These are phyloP conservation scores for Asobara japonica DNA, from an alignment of 1,140 invertebrate genomes.

Conservation along the genomic window DNA sequence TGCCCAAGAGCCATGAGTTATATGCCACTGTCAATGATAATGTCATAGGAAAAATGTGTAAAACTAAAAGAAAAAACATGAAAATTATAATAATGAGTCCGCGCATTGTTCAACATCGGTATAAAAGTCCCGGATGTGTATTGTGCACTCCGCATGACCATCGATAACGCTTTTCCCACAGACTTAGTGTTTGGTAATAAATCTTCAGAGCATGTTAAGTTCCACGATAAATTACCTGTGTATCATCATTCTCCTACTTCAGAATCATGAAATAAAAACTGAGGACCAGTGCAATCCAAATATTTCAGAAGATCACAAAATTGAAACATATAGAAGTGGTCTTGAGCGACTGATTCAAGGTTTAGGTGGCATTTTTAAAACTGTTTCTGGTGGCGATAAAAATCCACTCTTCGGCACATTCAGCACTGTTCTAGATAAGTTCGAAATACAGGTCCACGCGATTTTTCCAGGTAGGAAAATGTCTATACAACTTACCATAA, in stretches of 20 bases:
- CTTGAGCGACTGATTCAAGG: background rate
- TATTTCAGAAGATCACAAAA: background rate
- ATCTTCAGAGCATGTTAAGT: background rate
- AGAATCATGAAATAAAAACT: background rate
- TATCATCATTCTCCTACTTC: background rate
- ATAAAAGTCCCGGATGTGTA: background rate
- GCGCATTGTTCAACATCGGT: background rate
- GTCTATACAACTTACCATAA: background rate
- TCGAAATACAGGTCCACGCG: background rate
- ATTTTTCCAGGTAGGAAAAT: slow-evolving; percentile 23
- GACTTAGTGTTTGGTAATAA: background rate
- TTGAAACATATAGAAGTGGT: background rate
- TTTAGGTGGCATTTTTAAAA: background rate
- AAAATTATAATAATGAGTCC: background rate
- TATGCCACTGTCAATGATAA: slow-evolving; percentile 3
- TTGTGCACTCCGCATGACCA: background rate
- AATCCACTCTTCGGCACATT: background rate
- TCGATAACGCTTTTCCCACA: background rate
- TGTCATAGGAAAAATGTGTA: background rate
- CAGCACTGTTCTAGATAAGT: background rate
- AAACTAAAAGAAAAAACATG: background rate
- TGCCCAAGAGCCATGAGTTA: background rate
- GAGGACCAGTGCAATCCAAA: background rate
- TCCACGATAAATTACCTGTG: background rate
- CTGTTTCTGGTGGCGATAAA: background rate